Conservation (phyloP, 2,888 invertebrate species). For the Pollenia labialis region DNA sequence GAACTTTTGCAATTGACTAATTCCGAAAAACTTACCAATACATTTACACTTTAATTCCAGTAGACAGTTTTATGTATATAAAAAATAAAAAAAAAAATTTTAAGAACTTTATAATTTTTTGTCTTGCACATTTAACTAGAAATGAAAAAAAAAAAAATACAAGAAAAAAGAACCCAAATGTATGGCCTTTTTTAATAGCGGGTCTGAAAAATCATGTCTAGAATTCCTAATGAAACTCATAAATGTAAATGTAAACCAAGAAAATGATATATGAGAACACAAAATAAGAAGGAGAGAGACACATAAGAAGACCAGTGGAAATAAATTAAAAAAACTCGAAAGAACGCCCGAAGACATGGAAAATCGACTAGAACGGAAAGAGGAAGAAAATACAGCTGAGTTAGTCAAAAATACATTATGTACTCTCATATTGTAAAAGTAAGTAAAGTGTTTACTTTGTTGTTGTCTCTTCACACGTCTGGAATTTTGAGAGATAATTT, state of each 20-base stretch:
- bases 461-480: no score
- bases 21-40: constrained; percentile 6
- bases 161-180: constrained; percentile 32
- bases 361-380: no score
- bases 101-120: constrained; percentile 32
- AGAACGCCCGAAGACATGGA: no score
- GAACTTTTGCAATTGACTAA: constrained; percentile 48
- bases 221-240: constrained; percentile 59
- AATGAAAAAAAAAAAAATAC: constrained; percentile 17
- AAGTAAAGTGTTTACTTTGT: no score
- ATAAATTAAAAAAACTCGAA: background rate
- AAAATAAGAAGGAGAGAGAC: constrained; percentile 26
- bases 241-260: constrained; percentile 50
- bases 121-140: constrained; percentile 59
- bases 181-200: constrained; percentile 72
- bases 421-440: no score
- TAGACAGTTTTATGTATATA: constrained; percentile 32
- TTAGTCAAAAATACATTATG: no score
- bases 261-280: constrained; percentile 63
- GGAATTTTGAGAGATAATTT: no score
- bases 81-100: constrained; percentile 3
- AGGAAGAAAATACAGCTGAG: no score
- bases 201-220: constrained; percentile 57
- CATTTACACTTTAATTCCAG: constrained; percentile 10
- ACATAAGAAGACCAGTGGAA: background rate